phyloP scores from a whole-genome alignment of 2,797 vertebrate species.

The Ptychobarbus kaznakovi region DNA sequence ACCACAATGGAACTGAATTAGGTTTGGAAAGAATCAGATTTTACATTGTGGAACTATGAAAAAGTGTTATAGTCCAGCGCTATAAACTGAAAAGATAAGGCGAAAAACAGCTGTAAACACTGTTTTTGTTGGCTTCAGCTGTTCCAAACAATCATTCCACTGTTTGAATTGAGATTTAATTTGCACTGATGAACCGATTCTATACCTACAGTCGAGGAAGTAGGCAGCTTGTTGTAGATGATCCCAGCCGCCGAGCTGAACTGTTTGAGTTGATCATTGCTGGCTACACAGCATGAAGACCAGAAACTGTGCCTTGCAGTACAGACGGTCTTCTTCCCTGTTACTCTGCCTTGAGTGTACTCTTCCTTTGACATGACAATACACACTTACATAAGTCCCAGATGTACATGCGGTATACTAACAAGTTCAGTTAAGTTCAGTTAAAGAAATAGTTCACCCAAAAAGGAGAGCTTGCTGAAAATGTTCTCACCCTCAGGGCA shows the following conservation, averaged over 20 bases:
- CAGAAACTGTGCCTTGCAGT: not conserved
- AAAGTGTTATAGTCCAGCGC: not conserved
- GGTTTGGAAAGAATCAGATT: not conserved
- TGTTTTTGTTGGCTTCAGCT: not conserved
- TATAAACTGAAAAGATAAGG: not conserved
- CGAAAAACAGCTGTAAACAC: not conserved
- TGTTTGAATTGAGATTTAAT: not conserved
- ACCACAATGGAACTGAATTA: not conserved
- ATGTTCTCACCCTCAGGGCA: not conserved
- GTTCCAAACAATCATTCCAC: not conserved
- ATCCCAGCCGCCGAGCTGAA: not conserved
- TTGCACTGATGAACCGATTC: not conserved
- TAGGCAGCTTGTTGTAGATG: not conserved
- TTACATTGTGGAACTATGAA: not conserved
- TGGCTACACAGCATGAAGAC: not conserved
- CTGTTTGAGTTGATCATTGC: slow-evolving; percentile 19
- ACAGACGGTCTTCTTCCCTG: not conserved
- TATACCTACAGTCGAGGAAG: not conserved
- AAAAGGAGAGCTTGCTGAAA: not conserved
- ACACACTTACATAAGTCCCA: not conserved
- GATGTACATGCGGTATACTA: not conserved
- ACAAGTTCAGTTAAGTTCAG: not conserved
- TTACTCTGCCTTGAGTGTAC: not conserved
- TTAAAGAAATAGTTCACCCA: not conserved
- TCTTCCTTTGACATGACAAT: not conserved